phyloP scores from a whole-genome alignment of 2,888 invertebrate genomes.

The Lagria hirta region DNA sequence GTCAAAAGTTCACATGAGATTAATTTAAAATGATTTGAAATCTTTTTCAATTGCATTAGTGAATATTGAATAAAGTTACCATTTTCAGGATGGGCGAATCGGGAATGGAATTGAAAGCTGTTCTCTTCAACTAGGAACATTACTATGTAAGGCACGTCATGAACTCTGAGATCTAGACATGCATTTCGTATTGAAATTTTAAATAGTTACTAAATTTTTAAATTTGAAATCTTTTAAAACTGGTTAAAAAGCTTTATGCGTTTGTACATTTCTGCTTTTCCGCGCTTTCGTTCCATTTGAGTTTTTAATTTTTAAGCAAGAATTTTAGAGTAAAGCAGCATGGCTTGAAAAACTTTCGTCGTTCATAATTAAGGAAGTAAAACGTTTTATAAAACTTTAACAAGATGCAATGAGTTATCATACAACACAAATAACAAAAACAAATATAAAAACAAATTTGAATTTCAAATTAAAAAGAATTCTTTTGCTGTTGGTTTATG shows the following conservation, averaged over 20 bases:
- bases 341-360: constrained; percentile 9
- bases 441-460: constrained; percentile 24
- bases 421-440: constrained; percentile 22
- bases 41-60: constrained; percentile 33
- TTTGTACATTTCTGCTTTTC: constrained; percentile 8
- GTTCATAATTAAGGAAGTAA: constrained; percentile 13
- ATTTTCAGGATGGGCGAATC: constrained; percentile 30
- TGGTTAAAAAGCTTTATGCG: constrained; percentile 18
- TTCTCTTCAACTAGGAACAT: constrained; percentile 23
- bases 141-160: constrained; percentile 33
- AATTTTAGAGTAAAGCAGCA: constrained; percentile 6
- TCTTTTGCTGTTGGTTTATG: constrained; percentile 19
- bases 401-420: constrained; percentile 13
- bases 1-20: constrained; percentile 9
- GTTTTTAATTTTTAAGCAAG: too few relatives aligned
- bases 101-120: constrained; percentile 28
- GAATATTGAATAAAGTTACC: constrained; percentile 33
- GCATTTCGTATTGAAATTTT: constrained; percentile 32
- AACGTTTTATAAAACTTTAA: constrained; percentile 8
- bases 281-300: neutral
- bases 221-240: constrained; percentile 28
- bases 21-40: constrained; percentile 28
- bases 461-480: constrained; percentile 25
- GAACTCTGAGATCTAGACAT: constrained; percentile 24
- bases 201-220: constrained; percentile 36